Evolutionary conservation across 2,113 vertebrate genomes (phyloP).

Genomic region (Strigops habroptila): DNA sequence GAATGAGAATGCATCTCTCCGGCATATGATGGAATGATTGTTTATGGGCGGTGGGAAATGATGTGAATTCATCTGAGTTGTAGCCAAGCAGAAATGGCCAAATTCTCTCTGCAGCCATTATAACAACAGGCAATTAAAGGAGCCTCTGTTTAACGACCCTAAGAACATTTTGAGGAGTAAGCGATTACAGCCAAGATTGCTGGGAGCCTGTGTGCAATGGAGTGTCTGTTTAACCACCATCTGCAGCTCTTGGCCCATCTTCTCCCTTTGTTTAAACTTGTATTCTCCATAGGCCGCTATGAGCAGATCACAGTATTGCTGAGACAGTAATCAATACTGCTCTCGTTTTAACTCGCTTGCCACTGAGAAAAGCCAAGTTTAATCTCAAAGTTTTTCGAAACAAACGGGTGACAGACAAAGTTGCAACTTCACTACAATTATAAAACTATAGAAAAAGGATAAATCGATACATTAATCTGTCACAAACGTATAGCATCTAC

Average conservation of each 20-base stretch:
- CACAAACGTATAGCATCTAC: neutral
- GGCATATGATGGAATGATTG: fast-evolving
- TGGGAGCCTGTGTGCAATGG: neutral
- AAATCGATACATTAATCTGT: neutral
- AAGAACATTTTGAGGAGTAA: neutral
- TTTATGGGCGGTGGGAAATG: neutral
- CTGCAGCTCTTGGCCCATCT: slow-evolving; percentile 34
- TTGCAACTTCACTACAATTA: neutral
- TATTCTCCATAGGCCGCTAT: neutral
- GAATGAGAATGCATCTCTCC: neutral
- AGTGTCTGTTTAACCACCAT: neutral
- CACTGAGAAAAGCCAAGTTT: neutral
- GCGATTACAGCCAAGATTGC: neutral
- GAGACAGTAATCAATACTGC: slow-evolving; percentile 2
- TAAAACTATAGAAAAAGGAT: neutral
- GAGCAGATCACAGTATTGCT: neutral
- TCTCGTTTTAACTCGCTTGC: neutral
- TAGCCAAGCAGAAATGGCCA: neutral
- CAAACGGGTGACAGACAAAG: neutral
- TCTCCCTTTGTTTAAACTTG: slow-evolving; percentile 17
- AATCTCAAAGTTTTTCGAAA: neutral
- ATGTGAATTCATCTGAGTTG: neutral
- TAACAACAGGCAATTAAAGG: neutral
- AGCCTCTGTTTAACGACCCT: neutral
- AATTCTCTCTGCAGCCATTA: neutral